Evolutionary conservation across 1,140 invertebrate species (phyloP), one percentile per base, ranked within the genome.

Genomic region (Proctacanthus coquilletti): DNA sequence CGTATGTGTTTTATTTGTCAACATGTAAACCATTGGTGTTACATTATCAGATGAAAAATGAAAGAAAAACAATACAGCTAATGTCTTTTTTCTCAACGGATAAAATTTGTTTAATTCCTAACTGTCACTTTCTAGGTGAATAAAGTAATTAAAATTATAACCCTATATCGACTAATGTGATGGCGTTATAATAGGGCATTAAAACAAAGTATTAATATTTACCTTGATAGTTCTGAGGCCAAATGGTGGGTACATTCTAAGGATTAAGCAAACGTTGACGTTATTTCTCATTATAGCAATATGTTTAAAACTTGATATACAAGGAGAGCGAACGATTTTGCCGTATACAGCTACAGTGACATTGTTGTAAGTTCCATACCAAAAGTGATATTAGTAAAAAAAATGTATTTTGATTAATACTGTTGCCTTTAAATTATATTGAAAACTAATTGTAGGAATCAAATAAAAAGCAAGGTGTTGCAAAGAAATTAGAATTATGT

Each of bases 191-290:
- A n/a, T n/a, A n/a, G n/a, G n/a, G n/a, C n/a, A n/a, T n/a, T 27
- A 27, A 9, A 9, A 13, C 23, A 18, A 34, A 20, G 21, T 11
- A 19, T n/a, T 8, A 29, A 40, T 44, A 59, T 47, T 56, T 52
- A 60, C 56, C 57, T 60, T 60, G 57, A 49, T 60, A 60, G 42
- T 60, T 60, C 43, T 56, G 57, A 42, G 57, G 57, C 57, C 57
- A 60, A 48, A 60, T 60, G 50, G 57, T 56, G 51, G 57, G 57
- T 47, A 60, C 56, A 56, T 60, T 60, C 57, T 57, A 44, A 31
- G 20, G n/a, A 18, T 37, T 27, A 23, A 29, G 14, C 13, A 29
- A 36, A 39, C n/a, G n/a, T n/a, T n/a, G n/a, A n/a, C 11, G 5
- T 8, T 31, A 19, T 4, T 13, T 38, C 17, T 27, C 8, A 27